Evolutionary conservation across 2,113 vertebrate species (phyloP).

Genomic region (Pan troglodytes): NHGRI_mPanTro3-v2.1_pri NC_072412.2:69190501-69191000

Average conservation of each 20-base stretch:
- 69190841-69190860: neutral
- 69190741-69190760: neutral
- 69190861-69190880: neutral
- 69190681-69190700: neutral
- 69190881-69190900: neutral
- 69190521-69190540: too few relatives aligned
- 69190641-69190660: neutral
- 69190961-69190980: neutral
- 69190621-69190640: neutral
- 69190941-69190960: neutral
- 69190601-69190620: neutral
- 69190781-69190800: neutral
- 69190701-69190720: neutral
- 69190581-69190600: neutral
- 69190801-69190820: neutral
- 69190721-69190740: neutral
- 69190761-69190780: neutral
- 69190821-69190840: neutral
- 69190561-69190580: neutral
- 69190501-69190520: neutral
- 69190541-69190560: neutral
- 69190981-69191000: neutral
- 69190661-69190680: neutral
- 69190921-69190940: neutral
- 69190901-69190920: neutral